Base-by-base conservation (phyloP, 2,888 invertebrate species). In the Helobdella robusta region DNA sequence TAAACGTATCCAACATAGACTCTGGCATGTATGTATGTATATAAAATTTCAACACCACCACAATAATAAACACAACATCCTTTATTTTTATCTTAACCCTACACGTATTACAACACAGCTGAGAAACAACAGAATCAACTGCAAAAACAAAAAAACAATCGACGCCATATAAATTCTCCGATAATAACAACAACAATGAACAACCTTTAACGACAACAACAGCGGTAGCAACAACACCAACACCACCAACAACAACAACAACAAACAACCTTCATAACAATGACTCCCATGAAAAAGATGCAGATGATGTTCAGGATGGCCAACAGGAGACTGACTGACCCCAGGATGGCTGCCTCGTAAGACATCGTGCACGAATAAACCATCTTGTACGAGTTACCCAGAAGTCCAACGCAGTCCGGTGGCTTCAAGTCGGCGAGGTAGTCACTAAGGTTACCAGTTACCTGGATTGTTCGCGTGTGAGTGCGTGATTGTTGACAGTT, bases 251-350 rank as follows among this genome's bases (percentile, higher is more conserved):
- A 20, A n/a, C n/a, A n/a, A n/a, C n/a, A 25, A n/a, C 40, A 20
- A 5, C 8, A 28, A 20, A 40, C 4, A 8, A 69, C 70, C 68
- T 70, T 70, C 44, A 89, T 80, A 68, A 89, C 86, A 69, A 88
- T 83, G 72, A 89, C 85, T 1, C 88, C 89, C 61, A 88, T 87
- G 72, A 87, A 84, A 76, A 89, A 87, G 75, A 90, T 89, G 79
- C 89, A 88, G 74, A 86, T 83, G 68, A 90, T 89, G 78, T 90
- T 90, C 40, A 90, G 84, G 60, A 89, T 82, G 1, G 89, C 89
- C 62, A 90, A 79, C 69, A 87, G 84, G 66, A 88, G 86, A 74
- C 89, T 89, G 64, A 89, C 85, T 65, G 87, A 85, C 30, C 89
- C 90, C 74, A 89, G 86, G 68, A 87, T 83, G 62, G 86, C 84